These are phyloP conservation scores for Pachymerium ferrugineum DNA, from an alignment of 2,888 invertebrate species.

Conservation along the genomic window DNA sequence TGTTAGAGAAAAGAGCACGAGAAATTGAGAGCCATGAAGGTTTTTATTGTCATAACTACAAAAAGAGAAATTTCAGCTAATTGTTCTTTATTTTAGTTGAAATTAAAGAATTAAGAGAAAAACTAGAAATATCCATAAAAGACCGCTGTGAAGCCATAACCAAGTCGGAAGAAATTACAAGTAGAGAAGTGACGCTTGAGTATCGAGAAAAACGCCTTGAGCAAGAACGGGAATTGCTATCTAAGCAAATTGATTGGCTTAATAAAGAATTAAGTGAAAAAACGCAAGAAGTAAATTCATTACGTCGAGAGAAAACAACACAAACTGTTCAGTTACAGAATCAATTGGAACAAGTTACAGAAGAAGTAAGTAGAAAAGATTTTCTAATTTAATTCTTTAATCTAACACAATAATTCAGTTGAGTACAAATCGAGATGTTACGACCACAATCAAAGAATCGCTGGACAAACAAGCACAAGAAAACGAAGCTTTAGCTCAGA, in stretches of 20 bases:
- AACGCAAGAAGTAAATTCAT: constrained; percentile 68
- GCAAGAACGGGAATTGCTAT: constrained; percentile 69
- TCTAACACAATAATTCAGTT: background rate
- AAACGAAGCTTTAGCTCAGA: constrained; percentile 63
- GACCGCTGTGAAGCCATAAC: constrained; percentile 78
- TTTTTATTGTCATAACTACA: background rate
- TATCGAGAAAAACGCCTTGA: constrained; percentile 69
- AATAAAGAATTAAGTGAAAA: constrained; percentile 72
- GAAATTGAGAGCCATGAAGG: constrained; percentile 60
- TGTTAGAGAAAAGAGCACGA: constrained; percentile 51
- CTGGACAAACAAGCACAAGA: constrained; percentile 63
- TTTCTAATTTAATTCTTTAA: background rate
- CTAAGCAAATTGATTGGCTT: constrained; percentile 70
- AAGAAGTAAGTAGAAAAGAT: constrained; percentile 54
- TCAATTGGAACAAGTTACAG: constrained; percentile 68
- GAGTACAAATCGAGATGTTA: background rate
- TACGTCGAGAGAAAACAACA: constrained; percentile 66
- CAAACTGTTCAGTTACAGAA: constrained; percentile 64
- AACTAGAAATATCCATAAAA: constrained; percentile 67
- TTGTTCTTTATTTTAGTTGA: constrained; percentile 57
- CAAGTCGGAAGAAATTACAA: constrained; percentile 71
- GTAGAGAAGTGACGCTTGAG: constrained; percentile 65
- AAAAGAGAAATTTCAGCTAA: background rate
- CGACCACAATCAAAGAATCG: constrained; percentile 52
- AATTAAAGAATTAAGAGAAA: constrained; percentile 62